Evolutionary conservation across 1,140 invertebrate genomes (phyloP).

Genomic region (silkworm (Bombyx mori)): DNA sequence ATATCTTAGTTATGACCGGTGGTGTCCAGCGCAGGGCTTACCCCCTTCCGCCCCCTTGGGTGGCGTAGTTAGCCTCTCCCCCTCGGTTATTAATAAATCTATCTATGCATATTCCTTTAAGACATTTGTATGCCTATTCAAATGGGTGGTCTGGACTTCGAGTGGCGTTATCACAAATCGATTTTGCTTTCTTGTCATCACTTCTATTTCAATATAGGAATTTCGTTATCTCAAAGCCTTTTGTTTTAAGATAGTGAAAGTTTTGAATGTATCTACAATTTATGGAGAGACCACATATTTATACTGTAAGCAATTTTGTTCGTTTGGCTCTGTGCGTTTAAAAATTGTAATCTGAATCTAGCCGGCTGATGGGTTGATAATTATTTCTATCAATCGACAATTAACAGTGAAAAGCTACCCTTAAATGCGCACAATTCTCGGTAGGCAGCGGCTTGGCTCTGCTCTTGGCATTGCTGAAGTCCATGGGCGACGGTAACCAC

Average conservation of each 20-base stretch:
- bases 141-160: constrained; percentile 24
- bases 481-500: too few species aligned
- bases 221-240: background rate
- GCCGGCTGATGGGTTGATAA: too few species aligned
- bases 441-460: too few species aligned
- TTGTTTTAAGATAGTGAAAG: background rate
- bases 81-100: constrained; percentile 65
- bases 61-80: constrained; percentile 38
- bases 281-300: background rate
- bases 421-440: too few species aligned
- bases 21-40: constrained; percentile 64
- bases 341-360: background rate
- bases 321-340: background rate
- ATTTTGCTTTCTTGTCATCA: constrained; percentile 4
- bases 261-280: background rate
- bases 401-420: too few species aligned
- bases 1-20: constrained; percentile 69
- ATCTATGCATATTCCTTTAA: constrained; percentile 67
- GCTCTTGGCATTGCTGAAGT: too few species aligned
- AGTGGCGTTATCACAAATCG: constrained; percentile 19
- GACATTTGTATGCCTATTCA: constrained; percentile 46
- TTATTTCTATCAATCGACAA: too few species aligned
- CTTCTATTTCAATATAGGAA: background rate
- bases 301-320: background rate
- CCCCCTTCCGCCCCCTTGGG: constrained; percentile 29